Evolutionary conservation across 2,888 invertebrate genomes (phyloP).

Genomic region (Pteria penguin): DNA sequence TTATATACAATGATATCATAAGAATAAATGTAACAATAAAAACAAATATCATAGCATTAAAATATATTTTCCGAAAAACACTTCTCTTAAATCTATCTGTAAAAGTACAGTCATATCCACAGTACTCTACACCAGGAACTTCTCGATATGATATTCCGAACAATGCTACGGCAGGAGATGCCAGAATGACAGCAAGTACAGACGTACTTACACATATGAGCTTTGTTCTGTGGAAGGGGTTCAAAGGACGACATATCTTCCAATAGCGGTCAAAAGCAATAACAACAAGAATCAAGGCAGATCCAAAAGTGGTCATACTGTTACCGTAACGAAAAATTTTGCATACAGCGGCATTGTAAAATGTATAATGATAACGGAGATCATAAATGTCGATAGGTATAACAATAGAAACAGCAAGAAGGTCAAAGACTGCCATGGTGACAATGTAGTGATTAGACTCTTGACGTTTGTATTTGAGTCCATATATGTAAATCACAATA

Average conservation of each 20-base stretch:
- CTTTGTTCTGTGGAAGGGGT: slow-evolving; percentile 3
- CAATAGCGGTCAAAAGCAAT: slow-evolving; percentile 44
- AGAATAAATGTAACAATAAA: slow-evolving; percentile 29
- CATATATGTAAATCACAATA: slow-evolving; percentile 61
- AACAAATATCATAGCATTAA: slow-evolving; percentile 14
- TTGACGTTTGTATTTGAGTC: slow-evolving; percentile 31
- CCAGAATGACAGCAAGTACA: slow-evolving; percentile 20
- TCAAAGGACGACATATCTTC: slow-evolving; percentile 40
- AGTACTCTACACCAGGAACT: neutral
- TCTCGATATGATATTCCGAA: slow-evolving; percentile 32
- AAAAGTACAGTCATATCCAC: slow-evolving; percentile 44
- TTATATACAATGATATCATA: slow-evolving; percentile 27
- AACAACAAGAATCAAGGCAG: slow-evolving; percentile 36
- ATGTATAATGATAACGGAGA: slow-evolving; percentile 35
- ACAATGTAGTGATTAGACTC: slow-evolving; percentile 38
- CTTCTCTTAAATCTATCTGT: slow-evolving; percentile 27
- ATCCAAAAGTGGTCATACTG: slow-evolving; percentile 31
- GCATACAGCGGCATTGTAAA: slow-evolving; percentile 28
- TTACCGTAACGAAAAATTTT: slow-evolving; percentile 42
- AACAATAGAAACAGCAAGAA: slow-evolving; percentile 25
- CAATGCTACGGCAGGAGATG: slow-evolving; percentile 22
- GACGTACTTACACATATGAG: slow-evolving; percentile 24
- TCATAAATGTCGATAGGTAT: slow-evolving; percentile 47
- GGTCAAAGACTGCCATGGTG: slow-evolving; percentile 39
- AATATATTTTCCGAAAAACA: slow-evolving; percentile 25